A percentile compares a stretch with the other conserved stretches of the same genome.
Conservation (phyloP, 2,797 vertebrate genomes). For the Lepilemur ruficaudatus region DNA sequence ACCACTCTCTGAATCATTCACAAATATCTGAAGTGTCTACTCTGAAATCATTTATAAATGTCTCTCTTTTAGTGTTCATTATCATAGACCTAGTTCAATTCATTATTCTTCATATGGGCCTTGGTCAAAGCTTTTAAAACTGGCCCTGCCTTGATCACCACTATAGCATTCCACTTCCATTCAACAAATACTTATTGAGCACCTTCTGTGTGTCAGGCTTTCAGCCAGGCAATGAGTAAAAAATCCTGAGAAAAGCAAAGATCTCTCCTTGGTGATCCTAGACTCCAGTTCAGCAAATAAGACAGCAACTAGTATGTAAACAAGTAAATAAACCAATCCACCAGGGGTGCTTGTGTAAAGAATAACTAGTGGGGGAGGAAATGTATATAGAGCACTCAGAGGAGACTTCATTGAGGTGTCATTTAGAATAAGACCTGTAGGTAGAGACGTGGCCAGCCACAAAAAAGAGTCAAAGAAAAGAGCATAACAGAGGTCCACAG, state of each 20-base stretch:
- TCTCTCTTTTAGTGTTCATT: not conserved
- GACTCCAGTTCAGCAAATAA: not conserved
- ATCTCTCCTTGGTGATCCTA: not conserved
- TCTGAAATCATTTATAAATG: not conserved
- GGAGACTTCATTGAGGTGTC: not conserved
- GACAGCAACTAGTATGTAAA: not conserved
- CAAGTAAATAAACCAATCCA: not conserved
- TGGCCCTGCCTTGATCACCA: not conserved
- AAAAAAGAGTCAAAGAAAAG: not conserved
- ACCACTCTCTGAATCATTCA: not conserved
- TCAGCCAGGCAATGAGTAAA: not conserved
- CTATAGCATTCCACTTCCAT: not conserved
- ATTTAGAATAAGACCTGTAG: not conserved
- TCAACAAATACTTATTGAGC: not conserved
- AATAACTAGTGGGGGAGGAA: not conserved
- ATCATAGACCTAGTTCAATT: not conserved
- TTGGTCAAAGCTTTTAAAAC: not conserved
- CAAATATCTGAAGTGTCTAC: not conserved
- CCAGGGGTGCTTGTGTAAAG: not conserved
- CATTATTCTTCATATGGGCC: not conserved
- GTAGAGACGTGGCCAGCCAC: not conserved
- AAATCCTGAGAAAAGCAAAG: not conserved
- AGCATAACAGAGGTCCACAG: not conserved
- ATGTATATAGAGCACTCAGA: not conserved
- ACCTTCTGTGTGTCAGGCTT: not conserved